Evolutionary conservation across 92 coral and sea anemone genomes (phyloP).

Genomic region (Isaurus tuberculatus): DNA sequence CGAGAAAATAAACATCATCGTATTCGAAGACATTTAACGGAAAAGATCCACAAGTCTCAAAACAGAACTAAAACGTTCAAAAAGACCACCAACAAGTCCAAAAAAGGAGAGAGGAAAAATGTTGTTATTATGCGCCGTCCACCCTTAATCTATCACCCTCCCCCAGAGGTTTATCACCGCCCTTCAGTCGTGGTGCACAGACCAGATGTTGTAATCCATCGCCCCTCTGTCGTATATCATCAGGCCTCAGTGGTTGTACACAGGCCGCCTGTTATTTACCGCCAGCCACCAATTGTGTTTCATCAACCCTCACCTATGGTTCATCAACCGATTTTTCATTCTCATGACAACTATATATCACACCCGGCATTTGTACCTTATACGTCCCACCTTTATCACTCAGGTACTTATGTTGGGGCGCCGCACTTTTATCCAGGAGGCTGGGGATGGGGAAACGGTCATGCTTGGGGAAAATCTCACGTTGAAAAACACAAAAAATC

Average conservation of each 20-base stretch:
- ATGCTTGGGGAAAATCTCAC: conserved; percentile 87
- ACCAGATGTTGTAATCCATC: conserved; percentile 94
- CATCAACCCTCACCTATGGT: conserved; percentile 93
- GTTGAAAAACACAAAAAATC: conserved; percentile 64
- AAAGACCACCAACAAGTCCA: conserved; percentile 20
- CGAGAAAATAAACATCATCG: not conserved
- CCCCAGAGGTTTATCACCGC: conserved; percentile 90
- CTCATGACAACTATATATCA: conserved; percentile 80
- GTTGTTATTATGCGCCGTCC: conserved; percentile 84
- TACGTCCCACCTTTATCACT: conserved; percentile 69
- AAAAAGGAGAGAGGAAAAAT: conserved; percentile 80
- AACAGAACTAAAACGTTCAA: conserved; percentile 18
- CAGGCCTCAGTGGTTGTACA: conserved; percentile 95
- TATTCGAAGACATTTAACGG: conserved; percentile 27
- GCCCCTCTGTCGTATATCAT: conserved; percentile 88
- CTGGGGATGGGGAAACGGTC: conserved; percentile 63
- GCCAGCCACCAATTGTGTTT: conserved; percentile 90
- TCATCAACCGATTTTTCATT: conserved; percentile 82
- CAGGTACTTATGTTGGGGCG: conserved; percentile 80
- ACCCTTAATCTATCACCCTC: conserved; percentile 83
- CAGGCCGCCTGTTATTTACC: conserved; percentile 87
- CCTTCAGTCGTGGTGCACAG: conserved; percentile 93
- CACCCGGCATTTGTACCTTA: conserved; percentile 77
- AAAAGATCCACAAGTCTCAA: not conserved
- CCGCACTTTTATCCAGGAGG: conserved; percentile 74